These are phyloP conservation scores for Oryzias celebensis DNA, from an alignment of 2,113 vertebrate genomes.

Conservation along the genomic window DNA sequence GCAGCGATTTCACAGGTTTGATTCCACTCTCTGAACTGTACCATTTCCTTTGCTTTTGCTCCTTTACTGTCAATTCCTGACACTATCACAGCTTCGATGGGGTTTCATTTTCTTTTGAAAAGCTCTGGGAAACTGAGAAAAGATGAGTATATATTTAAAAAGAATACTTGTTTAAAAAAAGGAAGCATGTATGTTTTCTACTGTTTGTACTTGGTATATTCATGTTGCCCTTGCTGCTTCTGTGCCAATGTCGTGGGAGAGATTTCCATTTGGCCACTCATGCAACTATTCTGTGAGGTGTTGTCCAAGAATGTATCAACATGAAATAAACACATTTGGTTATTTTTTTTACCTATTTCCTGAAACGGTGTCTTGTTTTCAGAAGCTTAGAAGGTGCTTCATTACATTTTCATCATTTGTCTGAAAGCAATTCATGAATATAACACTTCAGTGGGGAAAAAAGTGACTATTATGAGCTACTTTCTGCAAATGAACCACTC, in stretches of 20 bases:
- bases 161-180: conserved; percentile 61
- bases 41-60: conserved; percentile 40
- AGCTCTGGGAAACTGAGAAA: conserved; percentile 44
- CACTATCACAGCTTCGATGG: conserved; percentile 68
- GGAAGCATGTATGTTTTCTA: conserved; percentile 83
- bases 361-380: conserved; percentile 19
- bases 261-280: conserved; percentile 79
- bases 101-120: conserved; percentile 62
- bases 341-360: conserved; percentile 73
- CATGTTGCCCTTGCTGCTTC: conserved; percentile 82
- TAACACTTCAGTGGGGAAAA: not conserved
- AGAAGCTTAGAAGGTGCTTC: not conserved
- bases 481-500: not conserved
- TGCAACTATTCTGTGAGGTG: conserved; percentile 80
- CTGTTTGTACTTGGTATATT: conserved; percentile 82
- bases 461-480: not conserved
- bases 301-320: conserved; percentile 82
- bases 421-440: not conserved
- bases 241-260: conserved; percentile 80
- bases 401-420: not conserved
- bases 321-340: conserved; percentile 81
- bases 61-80: conserved; percentile 34
- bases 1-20: conserved; percentile 30
- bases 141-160: conserved; percentile 79
- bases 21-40: conserved; percentile 55